Base-by-base conservation (phyloP, 1,140 invertebrate species). In the Diabrotica undecimpunctata region DNA sequence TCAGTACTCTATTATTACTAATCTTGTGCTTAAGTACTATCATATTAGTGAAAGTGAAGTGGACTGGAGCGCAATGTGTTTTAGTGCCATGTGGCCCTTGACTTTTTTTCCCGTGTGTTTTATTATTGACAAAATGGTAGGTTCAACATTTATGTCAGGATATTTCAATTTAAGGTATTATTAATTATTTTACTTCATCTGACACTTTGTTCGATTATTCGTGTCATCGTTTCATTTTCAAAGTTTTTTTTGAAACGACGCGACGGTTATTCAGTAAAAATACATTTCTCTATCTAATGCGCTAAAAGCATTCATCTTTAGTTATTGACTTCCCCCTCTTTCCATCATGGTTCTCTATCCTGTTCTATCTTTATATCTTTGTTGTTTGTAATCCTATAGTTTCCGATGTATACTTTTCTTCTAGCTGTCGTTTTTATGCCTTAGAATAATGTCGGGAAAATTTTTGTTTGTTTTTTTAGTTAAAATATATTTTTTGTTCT, bases 1-100 rank as follows among this genome's bases (percentile, higher is more conserved):
- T 37, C 80, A 86, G 65, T 85, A 84, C 67, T 78, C 81, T 7
- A 85, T 85, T 62, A 82, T 87, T 51, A 77, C 78, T 12, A 83
- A 83, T 61, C 80, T 85, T 56, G 69, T 86, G 5, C 67, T 72
- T 14, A 80, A 80, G 59, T 86, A 84, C 68, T 86, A 86, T 72
- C 74, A 75, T 8, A 85, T 89, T 2, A 77, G 76, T 12, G 62
- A 71, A 7, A 70, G 82, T 2, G 79, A 81, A 11, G 84, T 92
- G 5, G 88, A 92, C 72, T 90, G 85, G 86, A 86, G 70, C 7
- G 70, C 68, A 37, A 64, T 72, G 11, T 64, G 66, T 46, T 74
- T 66, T 46, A 66, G 66, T 64, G 61, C 72, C 3, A 50, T 70
- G 35, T 74, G 69, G 66, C 73, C 71, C 7, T 59, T 70, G 11